A percentile compares a stretch with the other conserved stretches of the same genome.
These are phyloP conservation scores for Lepidurus couesii DNA, from an alignment of 1,140 invertebrate species.

Conservation along the genomic window DNA sequence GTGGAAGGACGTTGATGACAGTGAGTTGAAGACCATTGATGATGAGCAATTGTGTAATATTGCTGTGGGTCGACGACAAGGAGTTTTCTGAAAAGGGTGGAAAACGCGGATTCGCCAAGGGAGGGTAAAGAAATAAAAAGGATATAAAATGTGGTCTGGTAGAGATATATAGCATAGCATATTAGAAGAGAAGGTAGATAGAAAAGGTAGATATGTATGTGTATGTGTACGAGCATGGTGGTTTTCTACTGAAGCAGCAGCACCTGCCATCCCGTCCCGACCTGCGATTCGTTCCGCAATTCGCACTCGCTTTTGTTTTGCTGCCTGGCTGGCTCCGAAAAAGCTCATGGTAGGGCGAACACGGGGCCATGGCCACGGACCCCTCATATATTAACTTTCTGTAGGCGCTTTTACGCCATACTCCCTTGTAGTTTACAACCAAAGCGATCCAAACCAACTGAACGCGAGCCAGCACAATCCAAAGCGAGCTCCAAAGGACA, in stretches of 20 bases:
- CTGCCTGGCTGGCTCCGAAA: neutral
- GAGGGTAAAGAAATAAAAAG: neutral
- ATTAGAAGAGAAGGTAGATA: neutral
- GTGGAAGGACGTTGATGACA: neutral
- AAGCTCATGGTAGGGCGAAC: conserved; percentile 9
- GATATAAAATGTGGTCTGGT: neutral
- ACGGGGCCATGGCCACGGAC: conserved; percentile 6
- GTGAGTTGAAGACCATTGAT: neutral
- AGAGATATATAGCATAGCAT: neutral
- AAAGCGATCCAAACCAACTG: too few relatives aligned
- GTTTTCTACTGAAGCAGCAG: conserved; percentile 2
- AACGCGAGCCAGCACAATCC: too few relatives aligned
- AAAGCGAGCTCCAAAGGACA: too few relatives aligned
- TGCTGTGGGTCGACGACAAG: neutral
- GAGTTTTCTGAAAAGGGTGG: too few relatives aligned
- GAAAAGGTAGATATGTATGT: neutral
- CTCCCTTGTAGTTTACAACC: neutral
- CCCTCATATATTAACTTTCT: neutral
- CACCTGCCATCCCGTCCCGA: conserved; percentile 17
- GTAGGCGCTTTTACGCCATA: conserved; percentile 12
- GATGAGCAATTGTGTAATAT: neutral
- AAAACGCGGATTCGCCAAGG: neutral
- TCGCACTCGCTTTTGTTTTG: conserved; percentile 17
- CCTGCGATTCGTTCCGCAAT: conserved; percentile 20
- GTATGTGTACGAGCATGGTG: neutral